Conservation (phyloP, 2,113 vertebrate species). For the Hemiprocne comata region DNA sequence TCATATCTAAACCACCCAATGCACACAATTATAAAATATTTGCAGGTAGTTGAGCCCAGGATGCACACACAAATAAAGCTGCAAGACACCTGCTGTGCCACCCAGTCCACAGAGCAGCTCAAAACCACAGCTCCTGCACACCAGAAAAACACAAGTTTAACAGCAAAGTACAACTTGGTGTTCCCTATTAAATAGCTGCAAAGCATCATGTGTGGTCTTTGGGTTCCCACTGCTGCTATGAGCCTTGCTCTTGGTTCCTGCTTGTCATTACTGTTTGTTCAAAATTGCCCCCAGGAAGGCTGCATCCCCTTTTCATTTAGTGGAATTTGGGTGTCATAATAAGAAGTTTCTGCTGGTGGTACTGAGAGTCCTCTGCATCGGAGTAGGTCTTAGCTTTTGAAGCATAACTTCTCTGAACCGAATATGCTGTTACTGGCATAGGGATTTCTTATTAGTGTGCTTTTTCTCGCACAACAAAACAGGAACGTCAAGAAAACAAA, state of each 20-base stretch:
- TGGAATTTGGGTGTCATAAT: not conserved
- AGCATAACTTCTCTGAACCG: not conserved
- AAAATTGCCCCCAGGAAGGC: not conserved
- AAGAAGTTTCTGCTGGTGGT: not conserved
- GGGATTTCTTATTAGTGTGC: not conserved
- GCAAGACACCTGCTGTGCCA: rapidly evolving
- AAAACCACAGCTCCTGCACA: not conserved
- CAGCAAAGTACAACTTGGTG: not conserved
- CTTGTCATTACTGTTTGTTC: not conserved
- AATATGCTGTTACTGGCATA: not conserved
- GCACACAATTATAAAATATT: too few relatives aligned
- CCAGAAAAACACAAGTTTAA: not conserved
- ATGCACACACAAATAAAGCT: not conserved
- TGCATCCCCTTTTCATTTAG: not conserved
- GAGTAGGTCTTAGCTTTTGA: not conserved
- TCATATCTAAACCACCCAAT: not conserved
- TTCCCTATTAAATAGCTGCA: not conserved
- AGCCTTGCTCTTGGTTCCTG: not conserved
- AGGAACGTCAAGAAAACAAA: not conserved
- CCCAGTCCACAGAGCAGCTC: not conserved
- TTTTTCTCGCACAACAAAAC: not conserved
- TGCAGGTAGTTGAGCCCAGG: not conserved
- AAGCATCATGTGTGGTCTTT: not conserved
- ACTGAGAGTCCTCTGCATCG: not conserved
- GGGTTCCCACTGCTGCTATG: not conserved